A percentile compares a stretch with the other conserved stretches of the same genome.
These are phyloP conservation scores for Anguilla japonica DNA, from an alignment of 2,113 vertebrate genomes.

Conservation along the genomic window DNA sequence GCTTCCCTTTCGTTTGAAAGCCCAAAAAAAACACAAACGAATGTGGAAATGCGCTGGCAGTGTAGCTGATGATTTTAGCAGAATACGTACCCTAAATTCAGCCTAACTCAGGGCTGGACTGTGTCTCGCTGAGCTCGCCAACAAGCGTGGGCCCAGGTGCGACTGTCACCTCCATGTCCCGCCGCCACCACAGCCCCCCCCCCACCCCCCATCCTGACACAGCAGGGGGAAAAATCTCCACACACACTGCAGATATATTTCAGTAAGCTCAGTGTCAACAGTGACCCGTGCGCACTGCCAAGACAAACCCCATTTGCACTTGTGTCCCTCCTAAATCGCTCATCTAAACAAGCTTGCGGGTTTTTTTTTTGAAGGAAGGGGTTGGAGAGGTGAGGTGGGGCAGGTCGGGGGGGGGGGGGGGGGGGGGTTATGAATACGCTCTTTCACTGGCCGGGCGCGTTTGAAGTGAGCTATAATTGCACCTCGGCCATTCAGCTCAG, in stretches of 20 bases:
- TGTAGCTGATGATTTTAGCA: background rate
- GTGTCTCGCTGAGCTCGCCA: conserved; percentile 40
- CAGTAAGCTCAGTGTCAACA: conserved; percentile 69
- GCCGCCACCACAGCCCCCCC: conserved; percentile 37
- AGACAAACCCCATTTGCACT: conserved; percentile 71
- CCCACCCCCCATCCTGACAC: conserved; percentile 57
- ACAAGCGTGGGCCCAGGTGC: conserved; percentile 27
- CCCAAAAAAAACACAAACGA: background rate
- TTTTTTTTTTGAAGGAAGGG: conserved; percentile 44
- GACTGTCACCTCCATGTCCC: conserved; percentile 60
- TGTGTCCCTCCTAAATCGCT: conserved; percentile 71
- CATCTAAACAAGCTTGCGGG: conserved; percentile 68
- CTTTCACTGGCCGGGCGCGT: conserved; percentile 68
- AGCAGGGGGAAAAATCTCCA: conserved; percentile 28
- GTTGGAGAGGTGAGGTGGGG: conserved; percentile 41
- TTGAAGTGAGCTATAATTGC: conserved; percentile 72
- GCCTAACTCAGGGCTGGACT: conserved; percentile 45
- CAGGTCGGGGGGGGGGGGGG: conserved; percentile 48
- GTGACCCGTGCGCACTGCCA: conserved; percentile 42
- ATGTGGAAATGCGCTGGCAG: background rate
- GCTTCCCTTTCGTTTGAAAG: background rate
- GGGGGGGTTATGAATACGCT: conserved; percentile 62
- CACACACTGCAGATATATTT: conserved; percentile 60
- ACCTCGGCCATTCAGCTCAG: conserved; percentile 61
- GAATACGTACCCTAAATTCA: conserved; percentile 41